Evolutionary conservation across 1,140 invertebrate species (phyloP).

Genomic region (Cryptotermes secundus): DNA sequence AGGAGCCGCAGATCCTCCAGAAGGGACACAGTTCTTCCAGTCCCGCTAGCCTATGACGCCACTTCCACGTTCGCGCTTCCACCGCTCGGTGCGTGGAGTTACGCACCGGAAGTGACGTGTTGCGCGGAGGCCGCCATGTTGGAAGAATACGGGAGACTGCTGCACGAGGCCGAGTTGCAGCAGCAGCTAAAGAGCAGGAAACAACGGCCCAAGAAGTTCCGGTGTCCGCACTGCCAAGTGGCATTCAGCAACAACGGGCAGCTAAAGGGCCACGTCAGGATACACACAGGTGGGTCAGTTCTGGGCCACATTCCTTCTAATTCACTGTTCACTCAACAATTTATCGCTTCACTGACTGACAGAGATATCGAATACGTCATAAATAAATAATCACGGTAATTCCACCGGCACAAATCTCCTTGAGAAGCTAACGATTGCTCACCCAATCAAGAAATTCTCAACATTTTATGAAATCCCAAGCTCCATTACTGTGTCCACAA

Average conservation of each 20-base stretch:
- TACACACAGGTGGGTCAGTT: constrained; percentile 76
- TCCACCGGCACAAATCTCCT: too few species aligned
- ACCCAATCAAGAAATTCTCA: too few species aligned
- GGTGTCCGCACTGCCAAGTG: constrained; percentile 83
- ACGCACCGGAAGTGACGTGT: neutral
- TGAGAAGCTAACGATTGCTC: too few species aligned
- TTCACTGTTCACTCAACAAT: too few species aligned
- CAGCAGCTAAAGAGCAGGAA: constrained; percentile 57
- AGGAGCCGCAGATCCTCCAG: neutral
- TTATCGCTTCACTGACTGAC: too few species aligned
- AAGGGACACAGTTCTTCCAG: neutral
- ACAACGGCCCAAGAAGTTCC: constrained; percentile 83
- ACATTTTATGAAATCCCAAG: too few species aligned
- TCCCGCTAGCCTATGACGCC: constrained; percentile 6
- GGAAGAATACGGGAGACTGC: constrained; percentile 65
- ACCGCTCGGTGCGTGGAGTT: neutral
- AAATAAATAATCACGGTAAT: too few species aligned
- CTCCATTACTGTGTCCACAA: too few species aligned
- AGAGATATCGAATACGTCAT: too few species aligned
- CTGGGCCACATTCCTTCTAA: too few species aligned
- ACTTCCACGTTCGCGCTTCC: neutral
- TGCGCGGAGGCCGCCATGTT: constrained; percentile 33
- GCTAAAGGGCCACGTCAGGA: constrained; percentile 85
- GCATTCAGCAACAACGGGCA: constrained; percentile 93
- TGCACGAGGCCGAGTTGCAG: constrained; percentile 53